phyloP scores from a whole-genome alignment of 2,113 vertebrate genomes.

The Halichoeres trimaculatus region DNA sequence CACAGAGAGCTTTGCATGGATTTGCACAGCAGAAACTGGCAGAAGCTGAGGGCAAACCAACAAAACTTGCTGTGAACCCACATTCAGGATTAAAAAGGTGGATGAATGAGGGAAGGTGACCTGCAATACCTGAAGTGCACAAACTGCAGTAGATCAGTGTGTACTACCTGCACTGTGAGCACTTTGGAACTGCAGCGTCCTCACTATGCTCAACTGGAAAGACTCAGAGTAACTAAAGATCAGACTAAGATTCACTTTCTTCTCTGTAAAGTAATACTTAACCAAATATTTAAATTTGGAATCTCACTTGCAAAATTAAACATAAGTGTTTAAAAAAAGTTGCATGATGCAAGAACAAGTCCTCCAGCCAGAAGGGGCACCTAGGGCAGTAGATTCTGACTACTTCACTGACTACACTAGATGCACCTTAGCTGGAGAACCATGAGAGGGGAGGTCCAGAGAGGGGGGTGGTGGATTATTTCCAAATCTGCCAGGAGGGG shows the following conservation, averaged over 20 bases:
- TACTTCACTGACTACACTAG: constrained; percentile 99
- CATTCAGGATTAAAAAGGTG: background rate
- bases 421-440: constrained; percentile 99
- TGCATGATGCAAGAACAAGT: constrained; percentile 57
- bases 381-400: constrained; percentile 97
- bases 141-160: constrained; percentile 92
- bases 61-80: constrained; percentile 90
- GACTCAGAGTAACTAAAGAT: background rate
- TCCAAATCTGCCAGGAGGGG: constrained; percentile 3
- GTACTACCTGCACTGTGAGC: constrained; percentile 99
- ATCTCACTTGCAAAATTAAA: background rate
- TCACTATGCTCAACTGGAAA: constrained; percentile 19
- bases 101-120: constrained; percentile 68
- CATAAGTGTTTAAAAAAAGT: background rate
- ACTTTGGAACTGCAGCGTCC: constrained; percentile 94
- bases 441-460: background rate
- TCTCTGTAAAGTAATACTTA: background rate
- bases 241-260: background rate
- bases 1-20: constrained; percentile 95
- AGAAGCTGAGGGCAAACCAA: constrained; percentile 95
- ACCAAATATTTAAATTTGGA: background rate
- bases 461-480: background rate
- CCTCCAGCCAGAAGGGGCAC: constrained; percentile 98
- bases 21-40: constrained; percentile 90
- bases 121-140: constrained; percentile 94